These are phyloP conservation scores for Aphelenchoides avenae DNA, from an alignment of 1,140 invertebrate genomes.

Conservation along the genomic window DNA sequence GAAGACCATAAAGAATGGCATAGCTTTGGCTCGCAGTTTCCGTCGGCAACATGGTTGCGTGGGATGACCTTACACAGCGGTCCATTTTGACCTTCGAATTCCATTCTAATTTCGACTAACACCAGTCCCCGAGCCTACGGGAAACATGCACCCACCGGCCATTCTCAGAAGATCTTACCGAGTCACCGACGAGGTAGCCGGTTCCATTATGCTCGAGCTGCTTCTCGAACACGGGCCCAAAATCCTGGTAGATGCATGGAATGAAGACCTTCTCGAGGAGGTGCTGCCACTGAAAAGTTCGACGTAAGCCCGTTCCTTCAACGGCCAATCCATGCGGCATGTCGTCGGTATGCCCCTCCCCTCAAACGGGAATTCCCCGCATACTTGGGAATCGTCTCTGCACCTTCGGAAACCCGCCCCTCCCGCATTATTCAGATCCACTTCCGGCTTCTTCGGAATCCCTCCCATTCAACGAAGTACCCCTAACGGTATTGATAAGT, in stretches of 20 bases:
- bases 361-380: too few species aligned
- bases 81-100: background rate
- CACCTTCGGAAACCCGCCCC: background rate
- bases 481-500: too few species aligned
- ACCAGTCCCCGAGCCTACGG: background rate
- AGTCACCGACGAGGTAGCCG: slow-evolving; percentile 23
- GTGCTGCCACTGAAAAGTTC: slow-evolving; percentile 21
- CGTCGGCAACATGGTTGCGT: background rate
- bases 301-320: background rate
- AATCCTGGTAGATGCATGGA: slow-evolving; percentile 8
- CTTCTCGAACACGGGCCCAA: slow-evolving; percentile 20
- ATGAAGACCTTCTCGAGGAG: slow-evolving; percentile 17
- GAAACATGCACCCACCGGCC: background rate
- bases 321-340: too few species aligned
- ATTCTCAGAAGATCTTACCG: slow-evolving; percentile 9
- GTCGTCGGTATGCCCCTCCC: too few species aligned
- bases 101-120: background rate
- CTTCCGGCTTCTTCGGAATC: too few species aligned
- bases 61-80: background rate
- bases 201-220: slow-evolving; percentile 26
- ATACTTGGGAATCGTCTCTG: too few species aligned
- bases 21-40: background rate
- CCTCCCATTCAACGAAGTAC: too few species aligned
- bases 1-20: background rate
- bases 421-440: too few species aligned